Percentiles rank a stretch among this genome's conserved stretches.
phyloP scores from a whole-genome alignment of 2,113 vertebrate genomes.

The Glareola pratincola region DNA sequence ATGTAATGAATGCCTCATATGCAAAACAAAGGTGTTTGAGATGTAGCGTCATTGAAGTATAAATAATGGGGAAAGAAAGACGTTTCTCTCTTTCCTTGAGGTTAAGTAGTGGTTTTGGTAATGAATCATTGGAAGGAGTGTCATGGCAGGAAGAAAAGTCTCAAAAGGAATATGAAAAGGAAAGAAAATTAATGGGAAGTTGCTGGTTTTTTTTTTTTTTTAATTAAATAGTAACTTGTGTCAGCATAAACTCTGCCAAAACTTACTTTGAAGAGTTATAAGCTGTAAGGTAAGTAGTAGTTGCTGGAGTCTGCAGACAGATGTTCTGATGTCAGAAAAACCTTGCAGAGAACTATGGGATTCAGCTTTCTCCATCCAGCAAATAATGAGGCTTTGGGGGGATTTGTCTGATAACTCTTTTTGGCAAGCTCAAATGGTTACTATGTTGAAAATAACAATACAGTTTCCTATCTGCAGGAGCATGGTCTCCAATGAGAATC shows the following conservation, averaged over 20 bases:
- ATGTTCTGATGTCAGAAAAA: neutral
- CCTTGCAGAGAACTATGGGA: neutral
- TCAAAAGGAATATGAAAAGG: neutral
- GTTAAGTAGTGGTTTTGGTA: neutral
- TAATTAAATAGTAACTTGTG: neutral
- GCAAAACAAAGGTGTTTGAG: neutral
- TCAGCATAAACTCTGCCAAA: neutral
- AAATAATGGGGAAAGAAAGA: neutral
- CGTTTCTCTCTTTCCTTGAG: neutral
- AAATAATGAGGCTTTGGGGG: neutral
- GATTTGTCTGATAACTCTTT: neutral
- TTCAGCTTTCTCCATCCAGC: neutral
- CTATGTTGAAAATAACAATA: neutral
- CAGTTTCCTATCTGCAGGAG: neutral
- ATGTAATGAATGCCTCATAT: neutral
- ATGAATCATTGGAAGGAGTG: neutral
- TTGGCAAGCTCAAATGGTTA: neutral
- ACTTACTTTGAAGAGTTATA: neutral
- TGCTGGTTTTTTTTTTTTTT: neutral
- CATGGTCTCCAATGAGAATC: neutral
- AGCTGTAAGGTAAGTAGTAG: neutral
- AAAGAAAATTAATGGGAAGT: neutral
- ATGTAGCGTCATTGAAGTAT: neutral
- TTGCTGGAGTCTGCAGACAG: neutral
- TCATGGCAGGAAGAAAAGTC: neutral